These are phyloP conservation scores for Axea sp. DNA, from an alignment of 2,888 invertebrate genomes.

Conservation along the genomic window DNA sequence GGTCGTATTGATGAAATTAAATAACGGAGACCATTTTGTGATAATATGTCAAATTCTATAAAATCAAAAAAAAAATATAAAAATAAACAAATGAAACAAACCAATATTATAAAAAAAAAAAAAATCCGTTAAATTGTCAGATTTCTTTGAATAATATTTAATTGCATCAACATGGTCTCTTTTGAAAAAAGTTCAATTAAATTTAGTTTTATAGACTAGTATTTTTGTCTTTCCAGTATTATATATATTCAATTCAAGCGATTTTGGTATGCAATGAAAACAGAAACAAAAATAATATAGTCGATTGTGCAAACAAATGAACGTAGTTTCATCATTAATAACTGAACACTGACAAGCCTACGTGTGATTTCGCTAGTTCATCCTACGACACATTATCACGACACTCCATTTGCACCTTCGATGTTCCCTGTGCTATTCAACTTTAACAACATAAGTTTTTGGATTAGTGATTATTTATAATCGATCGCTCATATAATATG, in stretches of 20 bases:
- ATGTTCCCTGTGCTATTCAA: conserved; percentile 46
- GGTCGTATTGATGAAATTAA: conserved; percentile 27
- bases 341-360: conserved; percentile 57
- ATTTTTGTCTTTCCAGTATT: conserved; percentile 45
- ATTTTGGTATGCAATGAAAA: conserved; percentile 30
- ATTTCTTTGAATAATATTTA: neutral
- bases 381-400: conserved; percentile 42
- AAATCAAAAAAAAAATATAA: too few species aligned
- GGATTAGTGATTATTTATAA: conserved; percentile 58
- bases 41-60: too few species aligned
- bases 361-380: conserved; percentile 49
- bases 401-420: conserved; percentile 39
- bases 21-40: neutral
- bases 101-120: neutral
- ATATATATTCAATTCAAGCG: conserved; percentile 23
- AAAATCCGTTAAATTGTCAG: neutral
- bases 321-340: conserved; percentile 39
- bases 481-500: conserved; percentile 56
- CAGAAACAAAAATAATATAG: conserved; percentile 25
- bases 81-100: too few species aligned
- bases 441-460: conserved; percentile 44
- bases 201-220: conserved; percentile 25
- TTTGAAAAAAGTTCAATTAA: conserved; percentile 12
- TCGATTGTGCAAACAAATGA: conserved; percentile 45
- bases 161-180: conserved; percentile 25